Evolutionary conservation across 2,113 vertebrate species (phyloP).

Genomic region (Salminus brasiliensis): DNA sequence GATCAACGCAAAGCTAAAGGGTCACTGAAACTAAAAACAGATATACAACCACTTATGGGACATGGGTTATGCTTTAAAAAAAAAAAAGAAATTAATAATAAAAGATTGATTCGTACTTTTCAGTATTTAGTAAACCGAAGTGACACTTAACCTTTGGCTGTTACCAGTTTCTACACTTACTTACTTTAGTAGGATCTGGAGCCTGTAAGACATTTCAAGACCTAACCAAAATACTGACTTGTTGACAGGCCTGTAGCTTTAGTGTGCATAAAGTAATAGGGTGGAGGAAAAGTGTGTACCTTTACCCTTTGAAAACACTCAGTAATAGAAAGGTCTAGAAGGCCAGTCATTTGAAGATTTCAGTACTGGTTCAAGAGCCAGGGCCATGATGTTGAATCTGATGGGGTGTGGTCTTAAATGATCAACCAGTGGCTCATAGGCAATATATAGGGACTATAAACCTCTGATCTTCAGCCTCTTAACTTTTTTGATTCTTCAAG

Average conservation of each 20-base stretch:
- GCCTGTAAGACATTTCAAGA: not conserved
- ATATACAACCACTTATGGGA: not conserved
- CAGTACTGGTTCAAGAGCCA: not conserved
- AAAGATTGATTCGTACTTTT: not conserved
- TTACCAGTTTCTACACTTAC: not conserved
- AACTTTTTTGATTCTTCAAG: not conserved
- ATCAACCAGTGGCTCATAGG: not conserved
- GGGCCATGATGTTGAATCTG: not conserved
- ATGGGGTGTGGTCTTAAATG: not conserved
- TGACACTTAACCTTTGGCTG: not conserved
- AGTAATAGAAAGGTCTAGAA: not conserved
- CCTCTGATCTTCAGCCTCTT: not conserved
- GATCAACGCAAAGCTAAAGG: not conserved
- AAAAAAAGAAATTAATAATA: too few relatives aligned
- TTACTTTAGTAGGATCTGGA: not conserved
- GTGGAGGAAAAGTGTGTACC: not conserved
- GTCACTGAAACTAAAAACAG: not conserved
- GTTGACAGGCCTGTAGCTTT: not conserved
- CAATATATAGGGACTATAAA: slow-evolving; percentile 7
- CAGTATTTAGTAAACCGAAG: not conserved
- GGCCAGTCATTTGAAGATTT: not conserved
- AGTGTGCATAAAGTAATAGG: not conserved
- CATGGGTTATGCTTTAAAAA: not conserved
- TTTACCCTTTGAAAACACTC: not conserved
- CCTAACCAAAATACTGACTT: slow-evolving; percentile 10